phyloP scores from a whole-genome alignment of 2,888 invertebrate genomes.

The Scaptomyza parva region DNA sequence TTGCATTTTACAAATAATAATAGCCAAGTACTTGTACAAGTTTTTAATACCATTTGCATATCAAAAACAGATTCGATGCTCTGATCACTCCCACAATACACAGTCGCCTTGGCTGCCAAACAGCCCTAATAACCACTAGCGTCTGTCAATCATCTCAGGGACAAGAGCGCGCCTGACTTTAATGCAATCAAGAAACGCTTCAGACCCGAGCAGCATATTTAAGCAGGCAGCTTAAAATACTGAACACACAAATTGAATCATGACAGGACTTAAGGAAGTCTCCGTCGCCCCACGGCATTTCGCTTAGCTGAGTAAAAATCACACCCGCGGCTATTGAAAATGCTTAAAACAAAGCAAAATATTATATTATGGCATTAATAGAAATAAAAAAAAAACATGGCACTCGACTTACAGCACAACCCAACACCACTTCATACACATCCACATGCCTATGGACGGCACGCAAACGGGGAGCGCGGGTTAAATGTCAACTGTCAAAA shows the following conservation, averaged over 20 bases:
- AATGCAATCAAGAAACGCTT: slow-evolving; percentile 62
- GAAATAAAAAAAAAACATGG: slow-evolving; percentile 37
- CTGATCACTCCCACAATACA: slow-evolving; percentile 7
- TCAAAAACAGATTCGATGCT: slow-evolving; percentile 39
- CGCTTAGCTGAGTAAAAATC: slow-evolving; percentile 57
- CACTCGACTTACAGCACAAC: slow-evolving; percentile 31
- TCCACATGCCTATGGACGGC: slow-evolving; percentile 33
- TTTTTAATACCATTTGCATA: slow-evolving; percentile 12
- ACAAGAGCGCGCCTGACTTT: slow-evolving; percentile 36
- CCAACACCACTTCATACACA: slow-evolving; percentile 13
- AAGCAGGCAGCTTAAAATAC: slow-evolving; percentile 68
- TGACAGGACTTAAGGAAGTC: slow-evolving; percentile 37
- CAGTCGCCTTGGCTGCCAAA: slow-evolving; percentile 23
- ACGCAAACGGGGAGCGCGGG: slow-evolving; percentile 52
- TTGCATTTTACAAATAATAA: neutral
- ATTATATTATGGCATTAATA: slow-evolving; percentile 63
- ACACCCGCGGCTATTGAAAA: slow-evolving; percentile 82
- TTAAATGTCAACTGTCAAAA: slow-evolving; percentile 79
- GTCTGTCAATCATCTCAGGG: slow-evolving; percentile 51
- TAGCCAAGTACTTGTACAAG: neutral
- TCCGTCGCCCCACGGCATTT: slow-evolving; percentile 28
- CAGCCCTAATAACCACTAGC: slow-evolving; percentile 60
- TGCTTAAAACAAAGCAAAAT: slow-evolving; percentile 72
- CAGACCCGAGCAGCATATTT: slow-evolving; percentile 66
- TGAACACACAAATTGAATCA: slow-evolving; percentile 74